Percentiles rank a stretch among this genome's conserved stretches.
Evolutionary conservation across 2,113 vertebrate species (phyloP).

Genomic region (Rhadina sibilatrix): DNA sequence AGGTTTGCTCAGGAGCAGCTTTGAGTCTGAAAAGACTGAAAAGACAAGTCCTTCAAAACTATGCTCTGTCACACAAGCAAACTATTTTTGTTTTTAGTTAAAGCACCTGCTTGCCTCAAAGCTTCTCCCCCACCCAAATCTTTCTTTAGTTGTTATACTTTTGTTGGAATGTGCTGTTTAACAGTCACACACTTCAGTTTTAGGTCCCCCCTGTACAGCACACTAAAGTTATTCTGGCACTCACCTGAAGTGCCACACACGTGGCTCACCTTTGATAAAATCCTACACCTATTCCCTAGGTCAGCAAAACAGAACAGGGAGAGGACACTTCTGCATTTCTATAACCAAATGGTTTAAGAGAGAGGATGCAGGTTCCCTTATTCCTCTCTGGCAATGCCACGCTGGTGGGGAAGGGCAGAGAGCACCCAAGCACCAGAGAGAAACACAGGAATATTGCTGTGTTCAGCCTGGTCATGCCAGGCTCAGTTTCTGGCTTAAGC

Average conservation of each 20-base stretch:
- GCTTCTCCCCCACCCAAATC: not conserved
- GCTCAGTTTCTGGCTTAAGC: not conserved
- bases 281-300: not conserved
- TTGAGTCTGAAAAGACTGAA: not conserved
- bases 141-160: not conserved
- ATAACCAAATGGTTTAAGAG: not conserved
- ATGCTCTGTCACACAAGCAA: not conserved
- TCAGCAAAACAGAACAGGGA: not conserved
- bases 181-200: not conserved
- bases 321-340: not conserved
- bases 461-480: not conserved
- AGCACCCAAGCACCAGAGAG: not conserved
- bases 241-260: not conserved
- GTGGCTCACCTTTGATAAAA: not conserved
- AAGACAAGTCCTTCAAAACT: not conserved
- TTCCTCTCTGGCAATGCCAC: not conserved
- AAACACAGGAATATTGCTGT: not conserved
- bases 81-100: not conserved
- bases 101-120: not conserved
- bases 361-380: not conserved
- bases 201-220: not conserved
- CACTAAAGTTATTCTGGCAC: not conserved
- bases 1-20: not conserved
- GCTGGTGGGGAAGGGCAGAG: not conserved
- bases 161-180: not conserved